Evolutionary conservation across 2,113 vertebrate genomes (phyloP), one percentile per base, ranked within the genome.

Genomic region (Psophia crepitans): DNA sequence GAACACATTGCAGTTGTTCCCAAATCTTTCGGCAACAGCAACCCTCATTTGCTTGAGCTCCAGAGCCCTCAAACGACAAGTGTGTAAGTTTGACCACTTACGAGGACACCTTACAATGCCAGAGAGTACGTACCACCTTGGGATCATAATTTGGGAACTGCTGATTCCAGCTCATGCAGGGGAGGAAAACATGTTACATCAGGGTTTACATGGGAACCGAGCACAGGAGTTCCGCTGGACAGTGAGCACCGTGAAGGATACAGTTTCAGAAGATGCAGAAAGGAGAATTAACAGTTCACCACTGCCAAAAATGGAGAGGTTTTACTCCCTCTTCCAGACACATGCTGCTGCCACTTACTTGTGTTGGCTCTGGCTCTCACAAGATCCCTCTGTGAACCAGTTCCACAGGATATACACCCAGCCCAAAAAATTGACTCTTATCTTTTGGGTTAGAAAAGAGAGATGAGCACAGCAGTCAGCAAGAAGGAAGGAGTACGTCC

Each of bases 281-380:
- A 76, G 53, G 53, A 12, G 0, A 94, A 79, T 89, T 93, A 96
- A 87, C 74, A 82, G 94, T 21, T 79, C 94, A 48, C 39, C 69
- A 76, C 70, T 85, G 94, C 95, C 93, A 95, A 96, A 96, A 96
- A 94, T 89, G 87, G 93, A 94, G 61, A 94, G 43, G 61, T 79
- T 95, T 94, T n/a, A 84, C 61, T 96, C 93, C 22, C 23, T 71
- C 84, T 87, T 87, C 60, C 87, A 95, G 84, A 87, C 91, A 80
- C 7, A 80, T 84, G 86, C 94, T 89, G 80, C 95, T 96, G 96
- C 95, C 93, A 93, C 80, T 96, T 93, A 93, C 30, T 77, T 23
- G 30, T 11, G 32, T 39, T 53, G 53, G 73, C 89, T 68, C 51
- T 48, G 53, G 65, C 77, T 93, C 89, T 69, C 58, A 15, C 43